Percentiles rank a stretch among this genome's conserved stretches.
phyloP scores from a whole-genome alignment of 2,888 invertebrate genomes.

The Athripsodes cinereus region DNA sequence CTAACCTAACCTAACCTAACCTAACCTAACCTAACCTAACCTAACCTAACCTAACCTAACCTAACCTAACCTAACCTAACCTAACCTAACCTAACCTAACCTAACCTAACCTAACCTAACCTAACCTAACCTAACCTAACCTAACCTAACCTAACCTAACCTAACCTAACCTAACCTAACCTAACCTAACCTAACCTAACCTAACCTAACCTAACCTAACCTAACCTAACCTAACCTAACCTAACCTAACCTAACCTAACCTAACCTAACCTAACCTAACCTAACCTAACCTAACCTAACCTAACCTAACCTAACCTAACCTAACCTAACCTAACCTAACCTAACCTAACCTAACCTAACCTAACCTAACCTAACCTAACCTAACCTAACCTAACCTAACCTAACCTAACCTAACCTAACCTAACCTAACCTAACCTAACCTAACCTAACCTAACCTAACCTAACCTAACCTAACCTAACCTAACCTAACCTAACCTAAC shows the following conservation, averaged over 20 bases:
- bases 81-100: constrained; percentile 2
- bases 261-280: constrained; percentile 2
- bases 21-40: constrained; percentile 2
- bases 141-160: constrained; percentile 2
- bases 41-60: constrained; percentile 2
- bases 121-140: constrained; percentile 2
- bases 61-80: constrained; percentile 2
- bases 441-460: constrained; percentile 2
- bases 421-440: constrained; percentile 2
- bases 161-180: constrained; percentile 2
- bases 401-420: constrained; percentile 2
- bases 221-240: constrained; percentile 2
- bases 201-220: constrained; percentile 2
- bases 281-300: constrained; percentile 2
- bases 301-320: constrained; percentile 2
- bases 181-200: constrained; percentile 2
- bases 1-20: constrained; percentile 2
- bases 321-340: constrained; percentile 2
- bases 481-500: constrained; percentile 2
- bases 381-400: constrained; percentile 2
- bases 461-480: constrained; percentile 2
- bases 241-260: constrained; percentile 2
- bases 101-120: constrained; percentile 2
- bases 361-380: constrained; percentile 2
- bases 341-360: constrained; percentile 2